A percentile compares a stretch with the other conserved stretches of the same genome.
phyloP scores from a whole-genome alignment of 2,113 vertebrate species.

The Mesembrinibis cayennensis region DNA sequence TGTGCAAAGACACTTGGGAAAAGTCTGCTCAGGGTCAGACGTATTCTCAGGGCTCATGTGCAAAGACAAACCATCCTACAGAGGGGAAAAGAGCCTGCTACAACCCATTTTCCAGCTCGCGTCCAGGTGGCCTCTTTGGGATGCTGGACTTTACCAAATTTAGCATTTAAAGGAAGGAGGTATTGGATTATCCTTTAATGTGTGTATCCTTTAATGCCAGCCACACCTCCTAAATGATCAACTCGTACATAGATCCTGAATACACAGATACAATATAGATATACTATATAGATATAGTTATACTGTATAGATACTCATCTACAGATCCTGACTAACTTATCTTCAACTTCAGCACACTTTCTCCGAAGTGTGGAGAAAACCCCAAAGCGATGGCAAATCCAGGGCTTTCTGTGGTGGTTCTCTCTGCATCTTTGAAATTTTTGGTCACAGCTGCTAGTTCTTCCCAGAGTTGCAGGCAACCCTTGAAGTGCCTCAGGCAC shows the following conservation, averaged over 20 bases:
- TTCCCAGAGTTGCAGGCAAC: not conserved
- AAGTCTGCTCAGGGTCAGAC: not conserved
- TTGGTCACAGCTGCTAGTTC: not conserved
- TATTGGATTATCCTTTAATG: not conserved
- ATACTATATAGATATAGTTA: not conserved
- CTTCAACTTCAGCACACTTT: not conserved
- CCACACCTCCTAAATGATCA: not conserved
- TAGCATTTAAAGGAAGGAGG: not conserved
- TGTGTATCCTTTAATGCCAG: not conserved
- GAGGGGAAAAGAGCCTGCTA: not conserved
- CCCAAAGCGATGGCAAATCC: not conserved
- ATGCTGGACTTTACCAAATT: not conserved
- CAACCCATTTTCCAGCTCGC: not conserved
- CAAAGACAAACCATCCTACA: not conserved
- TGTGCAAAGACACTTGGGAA: accelerated
- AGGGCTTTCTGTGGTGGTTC: not conserved
- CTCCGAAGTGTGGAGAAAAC: not conserved
- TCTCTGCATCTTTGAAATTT: not conserved
- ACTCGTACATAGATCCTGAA: not conserved
- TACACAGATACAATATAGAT: not conserved
- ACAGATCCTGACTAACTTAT: not conserved
- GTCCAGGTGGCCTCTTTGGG: not conserved
- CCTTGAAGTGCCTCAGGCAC: not conserved
- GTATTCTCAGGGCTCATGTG: not conserved
- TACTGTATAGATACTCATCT: not conserved